Evolutionary conservation across 2,888 invertebrate genomes (phyloP), one percentile per base, ranked within the genome.

Genomic region (Nephrotoma flavescens): DNA sequence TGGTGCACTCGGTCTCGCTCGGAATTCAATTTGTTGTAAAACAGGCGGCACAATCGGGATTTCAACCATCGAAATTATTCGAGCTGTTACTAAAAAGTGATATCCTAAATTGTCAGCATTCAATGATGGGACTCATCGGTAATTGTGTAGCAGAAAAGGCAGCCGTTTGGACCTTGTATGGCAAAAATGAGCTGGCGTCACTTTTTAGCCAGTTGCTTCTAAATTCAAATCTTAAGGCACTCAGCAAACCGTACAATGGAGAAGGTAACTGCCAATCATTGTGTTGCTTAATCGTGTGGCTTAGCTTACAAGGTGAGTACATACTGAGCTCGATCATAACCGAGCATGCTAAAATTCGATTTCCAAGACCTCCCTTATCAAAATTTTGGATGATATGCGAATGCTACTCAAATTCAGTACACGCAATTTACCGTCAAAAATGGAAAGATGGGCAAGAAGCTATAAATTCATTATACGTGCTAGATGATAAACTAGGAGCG

Each of bases 111-210:
- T 96, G 96, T 90, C 95, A 96, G 88, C 95, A 97, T 90, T 96
- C 96, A 0, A 94, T 96, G 92, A 93, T 95, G 3, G 97, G 97
- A 89, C 92, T 97, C 86, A 95, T 96, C 88, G 95, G 96, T 88
- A 95, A 95, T 88, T 96, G 96, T 41, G 94, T 96, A 88, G 95
- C 96, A 0, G 95, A 97, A 91, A 95, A 96, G 88, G 95, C 97
- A 0, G 96, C 96, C 0, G 92, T 98, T 9, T 98, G 98, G 98
- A 94, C 95, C 12, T 94, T 96, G 87, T 98, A 97, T 90, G 98
- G 98, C 0, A 96, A 97, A 91, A 95, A 95, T 0, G 96, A 97
- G 91, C 95, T 97, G 94, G 95, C 96, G 0, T 95, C 95, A 0
- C 92, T 97, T 47, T 95, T 95, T 90, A 95, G 96, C 86, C 97